These are phyloP conservation scores for Ceratina japonica DNA, from an alignment of 1,140 invertebrate genomes.

Conservation along the genomic window DNA sequence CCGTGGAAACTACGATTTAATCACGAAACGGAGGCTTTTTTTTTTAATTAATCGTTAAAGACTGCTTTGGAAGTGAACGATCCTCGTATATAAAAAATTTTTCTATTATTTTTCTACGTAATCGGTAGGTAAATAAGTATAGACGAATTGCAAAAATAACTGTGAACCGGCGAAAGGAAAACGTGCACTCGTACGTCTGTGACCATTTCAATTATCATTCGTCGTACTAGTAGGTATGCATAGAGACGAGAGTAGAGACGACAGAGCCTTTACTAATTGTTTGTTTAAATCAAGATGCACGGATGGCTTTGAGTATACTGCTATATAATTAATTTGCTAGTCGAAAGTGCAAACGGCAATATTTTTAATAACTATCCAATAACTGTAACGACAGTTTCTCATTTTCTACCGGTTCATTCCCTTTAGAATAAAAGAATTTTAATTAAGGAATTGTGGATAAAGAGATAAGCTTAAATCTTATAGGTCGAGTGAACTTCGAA, in stretches of 20 bases:
- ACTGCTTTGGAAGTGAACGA: not conserved
- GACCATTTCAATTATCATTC: not conserved
- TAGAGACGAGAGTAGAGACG: not conserved
- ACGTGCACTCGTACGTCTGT: not conserved
- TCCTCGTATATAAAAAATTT: not conserved
- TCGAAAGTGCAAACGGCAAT: constrained; percentile 34
- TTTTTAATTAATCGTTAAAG: not conserved
- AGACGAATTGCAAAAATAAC: not conserved
- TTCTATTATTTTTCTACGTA: not conserved
- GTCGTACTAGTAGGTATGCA: not conserved
- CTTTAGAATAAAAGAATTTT: not conserved
- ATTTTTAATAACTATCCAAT: constrained; percentile 1
- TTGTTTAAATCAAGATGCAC: not conserved
- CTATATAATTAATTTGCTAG: constrained; percentile 16
- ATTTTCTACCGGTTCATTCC: too few species aligned
- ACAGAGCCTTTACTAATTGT: not conserved
- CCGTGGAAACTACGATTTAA: not conserved
- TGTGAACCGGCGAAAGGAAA: not conserved
- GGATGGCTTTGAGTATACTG: not conserved
- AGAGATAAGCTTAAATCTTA: too few species aligned
- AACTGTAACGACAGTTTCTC: not conserved
- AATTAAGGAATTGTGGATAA: not conserved
- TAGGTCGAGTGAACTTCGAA: not conserved
- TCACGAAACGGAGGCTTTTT: not conserved
- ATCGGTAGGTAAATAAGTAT: not conserved